phyloP scores from a whole-genome alignment of 2,888 invertebrate species.

The Lypha dubia region DNA sequence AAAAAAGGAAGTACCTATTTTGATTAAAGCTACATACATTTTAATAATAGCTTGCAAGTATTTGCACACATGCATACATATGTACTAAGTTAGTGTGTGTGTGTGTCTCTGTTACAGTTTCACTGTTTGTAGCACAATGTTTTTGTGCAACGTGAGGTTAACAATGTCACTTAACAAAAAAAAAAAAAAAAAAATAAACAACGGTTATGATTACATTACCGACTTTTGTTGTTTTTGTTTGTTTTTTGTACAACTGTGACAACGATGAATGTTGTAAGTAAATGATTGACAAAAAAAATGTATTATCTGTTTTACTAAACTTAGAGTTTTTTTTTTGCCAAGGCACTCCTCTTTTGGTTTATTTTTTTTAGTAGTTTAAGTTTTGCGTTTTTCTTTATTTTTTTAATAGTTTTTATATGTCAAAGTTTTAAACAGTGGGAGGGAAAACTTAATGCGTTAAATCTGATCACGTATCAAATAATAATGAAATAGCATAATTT shows the following conservation, averaged over 20 bases:
- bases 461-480: conserved; percentile 26
- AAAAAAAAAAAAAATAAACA: no score
- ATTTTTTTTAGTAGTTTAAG: background rate
- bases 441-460: conserved; percentile 39
- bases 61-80: background rate
- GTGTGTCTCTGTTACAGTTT: conserved; percentile 61
- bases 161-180: conserved; percentile 60
- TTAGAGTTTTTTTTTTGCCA: conserved; percentile 58
- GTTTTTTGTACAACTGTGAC: background rate
- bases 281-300: conserved; percentile 60
- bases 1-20: background rate
- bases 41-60: background rate
- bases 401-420: conserved; percentile 52
- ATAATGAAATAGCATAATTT: conserved; percentile 25
- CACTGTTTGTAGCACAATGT: conserved; percentile 7
- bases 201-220: conserved; percentile 31
- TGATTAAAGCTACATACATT: conserved; percentile 39
- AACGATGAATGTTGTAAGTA: conserved; percentile 34
- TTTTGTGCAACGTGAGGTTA: conserved; percentile 65
- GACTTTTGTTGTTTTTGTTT: conserved; percentile 10
- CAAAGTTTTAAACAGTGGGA: conserved; percentile 54
- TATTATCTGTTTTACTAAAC: conserved; percentile 53
- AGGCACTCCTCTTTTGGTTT: conserved; percentile 63
- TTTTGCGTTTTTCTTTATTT: background rate
- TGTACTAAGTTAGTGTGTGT: background rate